Percentiles rank a stretch among this genome's conserved stretches.
Conservation (phyloP, 1,140 invertebrate genomes). For the Drosophila sucinea region DNA sequence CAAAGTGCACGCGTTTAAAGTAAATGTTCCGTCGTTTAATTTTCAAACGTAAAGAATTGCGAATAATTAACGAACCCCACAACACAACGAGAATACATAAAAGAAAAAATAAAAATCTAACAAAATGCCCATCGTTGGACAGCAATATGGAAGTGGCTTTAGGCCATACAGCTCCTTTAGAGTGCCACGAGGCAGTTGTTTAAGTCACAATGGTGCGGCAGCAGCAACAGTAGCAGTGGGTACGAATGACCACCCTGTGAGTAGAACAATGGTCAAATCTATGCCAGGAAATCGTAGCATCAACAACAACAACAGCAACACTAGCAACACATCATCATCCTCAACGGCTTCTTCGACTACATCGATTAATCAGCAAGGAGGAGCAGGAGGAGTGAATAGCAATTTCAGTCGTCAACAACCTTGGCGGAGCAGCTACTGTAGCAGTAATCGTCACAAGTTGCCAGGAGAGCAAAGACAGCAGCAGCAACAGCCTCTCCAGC, state of each 20-base stretch:
- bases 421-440: constrained; percentile 74
- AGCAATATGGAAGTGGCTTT: constrained; percentile 73
- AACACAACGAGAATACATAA: constrained; percentile 42
- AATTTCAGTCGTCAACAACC: constrained; percentile 71
- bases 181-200: constrained; percentile 66
- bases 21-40: constrained; percentile 70
- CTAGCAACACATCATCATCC: constrained; percentile 40
- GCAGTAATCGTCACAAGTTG: constrained; percentile 47
- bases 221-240: constrained; percentile 19
- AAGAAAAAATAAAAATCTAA: constrained; percentile 42
- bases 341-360: constrained; percentile 61
- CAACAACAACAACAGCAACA: constrained; percentile 45
- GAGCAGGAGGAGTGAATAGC: constrained; percentile 3
- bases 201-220: constrained; percentile 30
- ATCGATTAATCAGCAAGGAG: constrained; percentile 59
- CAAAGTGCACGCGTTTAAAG: constrained; percentile 65
- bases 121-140: constrained; percentile 82
- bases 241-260: constrained; percentile 44
- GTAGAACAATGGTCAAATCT: constrained; percentile 42
- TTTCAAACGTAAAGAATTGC: constrained; percentile 59
- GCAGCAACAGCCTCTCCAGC: constrained; percentile 27
- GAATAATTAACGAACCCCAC: constrained; percentile 51
- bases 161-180: constrained; percentile 82
- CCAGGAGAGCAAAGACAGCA: constrained; percentile 12
- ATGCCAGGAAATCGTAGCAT: constrained; percentile 29